Evolutionary conservation across 2,797 vertebrate genomes (phyloP).

Genomic region (Alauda arvensis): DNA sequence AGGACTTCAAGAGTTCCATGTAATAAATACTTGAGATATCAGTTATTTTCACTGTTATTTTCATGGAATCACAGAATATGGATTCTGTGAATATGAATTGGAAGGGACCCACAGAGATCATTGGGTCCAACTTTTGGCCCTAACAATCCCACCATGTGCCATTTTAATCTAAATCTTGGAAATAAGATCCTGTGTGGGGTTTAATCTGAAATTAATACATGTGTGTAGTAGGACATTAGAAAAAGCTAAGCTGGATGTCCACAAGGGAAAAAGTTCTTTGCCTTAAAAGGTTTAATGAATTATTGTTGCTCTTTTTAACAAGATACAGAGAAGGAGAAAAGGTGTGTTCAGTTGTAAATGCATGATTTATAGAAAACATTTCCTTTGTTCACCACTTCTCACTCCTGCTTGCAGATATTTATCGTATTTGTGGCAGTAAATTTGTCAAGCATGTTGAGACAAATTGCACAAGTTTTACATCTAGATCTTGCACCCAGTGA

Average conservation of each 20-base stretch:
- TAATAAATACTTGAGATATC: background rate
- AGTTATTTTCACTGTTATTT: background rate
- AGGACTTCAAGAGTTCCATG: background rate
- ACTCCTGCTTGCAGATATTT: background rate
- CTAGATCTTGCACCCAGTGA: background rate
- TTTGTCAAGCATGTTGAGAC: background rate
- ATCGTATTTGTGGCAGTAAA: background rate
- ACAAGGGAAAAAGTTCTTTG: background rate
- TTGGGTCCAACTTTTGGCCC: background rate
- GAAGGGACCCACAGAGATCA: background rate
- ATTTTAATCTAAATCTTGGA: background rate
- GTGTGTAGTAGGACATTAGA: background rate
- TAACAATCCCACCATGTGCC: background rate
- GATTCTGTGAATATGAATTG: no score
- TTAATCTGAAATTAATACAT: background rate
- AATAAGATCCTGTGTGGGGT: background rate
- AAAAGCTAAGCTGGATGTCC: background rate
- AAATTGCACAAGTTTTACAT: slow-evolving; percentile 5
- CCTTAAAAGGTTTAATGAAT: background rate
- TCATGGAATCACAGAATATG: background rate
- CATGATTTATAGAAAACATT: background rate
- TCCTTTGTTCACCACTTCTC: background rate
- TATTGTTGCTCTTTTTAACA: background rate
- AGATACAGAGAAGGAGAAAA: background rate
- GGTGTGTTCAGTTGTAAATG: slow-evolving; percentile 12